Base-by-base conservation (phyloP, 2,113 vertebrate species). In the Ictalurus punctatus region DNA sequence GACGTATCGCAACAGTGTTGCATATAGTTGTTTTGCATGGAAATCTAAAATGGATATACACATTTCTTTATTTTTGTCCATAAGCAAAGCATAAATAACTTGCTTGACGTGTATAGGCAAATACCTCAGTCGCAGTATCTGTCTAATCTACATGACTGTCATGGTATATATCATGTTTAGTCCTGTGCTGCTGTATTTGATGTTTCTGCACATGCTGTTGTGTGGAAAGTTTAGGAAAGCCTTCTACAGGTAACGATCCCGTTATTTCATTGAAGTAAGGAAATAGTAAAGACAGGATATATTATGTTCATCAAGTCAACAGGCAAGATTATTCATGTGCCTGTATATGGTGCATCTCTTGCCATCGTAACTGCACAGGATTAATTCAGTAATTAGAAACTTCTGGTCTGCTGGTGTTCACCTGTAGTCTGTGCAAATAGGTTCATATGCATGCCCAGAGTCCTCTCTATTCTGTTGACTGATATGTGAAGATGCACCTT, bases 401-500 rank as follows among this genome's bases (percentile, higher is more conserved):
- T 3, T 81, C 52, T 30, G 48, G 44, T 19, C 54, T 34, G 23
- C n/a, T 37, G 16, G n/a, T 8, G 12, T 6, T 65, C 63, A 76
- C 14, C 63, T 74, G 81, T 80, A 44, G 17, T 78, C 73, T 74
- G 34, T 59, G 87, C 40, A 30, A 83, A 56, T 14, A 12, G n/a
- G 63, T 19, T 7, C 63, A 10, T 54, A 40, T 44, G 80, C 52
- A 71, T 59, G 19, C 30, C 78, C 4, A 78, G 52, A 52, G 1
- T 71, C 71, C 71, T 89, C 82, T 44, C 86, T 69, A 44, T 85
- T 82, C 37, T 69, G 73, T 56, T 87, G 76, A 84, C 25, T 9
- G 44, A 44, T 59, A 48, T 58, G 34, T 63, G 19, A 87, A 65
- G 85, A 30, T 58, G 27, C 13, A 19, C 16, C 52, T 86, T 90